Evolutionary conservation across 1,140 invertebrate genomes (phyloP).

Genomic region (Acromyrmex heyeri): DNA sequence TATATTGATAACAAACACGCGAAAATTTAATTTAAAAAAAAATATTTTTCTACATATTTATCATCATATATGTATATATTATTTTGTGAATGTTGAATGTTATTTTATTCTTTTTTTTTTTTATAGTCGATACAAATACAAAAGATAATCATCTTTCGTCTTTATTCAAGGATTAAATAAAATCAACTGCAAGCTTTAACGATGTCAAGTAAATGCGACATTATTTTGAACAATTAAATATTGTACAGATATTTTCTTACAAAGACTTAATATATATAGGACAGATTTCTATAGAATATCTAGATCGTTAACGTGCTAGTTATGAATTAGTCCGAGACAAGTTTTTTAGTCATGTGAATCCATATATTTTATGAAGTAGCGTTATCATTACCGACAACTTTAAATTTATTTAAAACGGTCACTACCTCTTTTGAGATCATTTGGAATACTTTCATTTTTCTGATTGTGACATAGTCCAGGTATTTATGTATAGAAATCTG

Average conservation of each 20-base stretch:
- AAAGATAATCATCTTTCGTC: constrained; percentile 13
- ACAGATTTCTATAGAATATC: constrained; percentile 27
- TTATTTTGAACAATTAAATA: background rate
- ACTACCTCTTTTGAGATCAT: background rate
- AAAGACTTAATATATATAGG: constrained; percentile 16
- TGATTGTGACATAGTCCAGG: background rate
- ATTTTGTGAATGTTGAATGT: too few relatives aligned
- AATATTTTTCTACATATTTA: background rate
- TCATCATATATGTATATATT: too few relatives aligned
- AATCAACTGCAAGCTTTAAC: background rate
- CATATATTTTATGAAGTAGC: background rate
- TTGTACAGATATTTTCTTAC: background rate
- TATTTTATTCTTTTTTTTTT: too few relatives aligned
- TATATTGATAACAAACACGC: background rate
- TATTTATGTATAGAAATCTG: constrained; percentile 13
- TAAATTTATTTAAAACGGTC: background rate
- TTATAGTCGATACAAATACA: background rate
- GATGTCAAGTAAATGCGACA: background rate
- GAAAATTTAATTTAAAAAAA: constrained; percentile 2
- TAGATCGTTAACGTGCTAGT: background rate
- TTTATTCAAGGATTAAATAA: constrained; percentile 17
- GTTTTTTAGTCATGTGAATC: background rate
- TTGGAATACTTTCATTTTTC: background rate
- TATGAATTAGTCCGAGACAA: background rate
- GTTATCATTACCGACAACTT: background rate